Base-by-base conservation (phyloP, 2,113 vertebrate species). In the Donacobius atricapilla region DNA sequence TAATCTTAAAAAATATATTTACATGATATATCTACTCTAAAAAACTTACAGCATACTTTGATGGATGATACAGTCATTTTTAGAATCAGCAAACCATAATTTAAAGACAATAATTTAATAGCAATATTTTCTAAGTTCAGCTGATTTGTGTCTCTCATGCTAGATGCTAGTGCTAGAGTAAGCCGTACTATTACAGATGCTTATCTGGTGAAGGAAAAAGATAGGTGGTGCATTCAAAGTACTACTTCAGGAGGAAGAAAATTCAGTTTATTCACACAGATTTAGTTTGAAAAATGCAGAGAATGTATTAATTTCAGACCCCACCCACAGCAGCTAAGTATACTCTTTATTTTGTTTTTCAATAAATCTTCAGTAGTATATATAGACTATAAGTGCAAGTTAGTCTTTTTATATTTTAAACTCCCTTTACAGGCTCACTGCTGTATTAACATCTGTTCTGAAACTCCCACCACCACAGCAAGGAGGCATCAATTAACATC, bases 401-500 rank as follows among this genome's bases (percentile, higher is more conserved):
- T 68, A 78, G 39, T 75, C 30, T 90, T 94, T 88, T 90, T 90
- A 71, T 95, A 92, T 81, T 84, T 86, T 69, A 89, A 88, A 92
- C 87, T 94, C 95, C 68, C 60, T 90, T 93, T 92, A 78, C 72
- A n/a, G 33, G 20, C 48, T 93, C 60, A 78, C 54, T 95, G 83
- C 92, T 72, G n/a, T 95, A 94, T 92, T 95, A 95, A 92, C 86
- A 94, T 96, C 92, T 96, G 80, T 68, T 96, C 88, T 90, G 92
- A 92, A 92, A 88, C 88, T 92, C 80, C 92, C 69, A 93, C 92
- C 83, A 90, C 71, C 37, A 10, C 51, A 86, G 88, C 76, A 97
- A 93, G 56, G 69, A 95, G 79, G 51, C 93, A 96, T 95, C 93
- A 94, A 96, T 95, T 96, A 95, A 92, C 90, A 95, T 96, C 92